Percentiles rank a stretch among this genome's conserved stretches.
These are phyloP conservation scores for Poecilia gillii DNA, from an alignment of 2,797 vertebrate species.

Conservation along the genomic window DNA sequence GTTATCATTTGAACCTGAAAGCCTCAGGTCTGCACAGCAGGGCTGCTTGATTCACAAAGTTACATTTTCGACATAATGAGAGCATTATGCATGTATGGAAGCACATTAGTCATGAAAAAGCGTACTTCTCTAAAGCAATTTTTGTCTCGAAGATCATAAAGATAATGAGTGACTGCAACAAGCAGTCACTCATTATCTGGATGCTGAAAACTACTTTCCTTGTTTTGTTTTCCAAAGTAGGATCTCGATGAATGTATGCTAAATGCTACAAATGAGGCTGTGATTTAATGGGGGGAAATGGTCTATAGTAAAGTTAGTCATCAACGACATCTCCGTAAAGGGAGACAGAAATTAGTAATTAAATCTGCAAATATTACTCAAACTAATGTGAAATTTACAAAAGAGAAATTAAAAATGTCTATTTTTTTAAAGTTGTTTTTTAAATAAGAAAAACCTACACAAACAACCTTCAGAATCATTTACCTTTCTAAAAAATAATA, in stretches of 20 bases:
- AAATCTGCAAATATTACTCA: background rate
- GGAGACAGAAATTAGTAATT: background rate
- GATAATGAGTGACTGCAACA: slow-evolving; percentile 31
- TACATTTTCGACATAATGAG: slow-evolving; percentile 15
- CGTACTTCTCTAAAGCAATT: slow-evolving; percentile 14
- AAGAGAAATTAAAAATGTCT: background rate
- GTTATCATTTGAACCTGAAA: slow-evolving; percentile 6
- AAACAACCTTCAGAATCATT: background rate
- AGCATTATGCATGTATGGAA: background rate
- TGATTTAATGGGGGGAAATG: slow-evolving; percentile 3
- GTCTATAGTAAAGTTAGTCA: background rate
- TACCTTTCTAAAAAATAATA: background rate
- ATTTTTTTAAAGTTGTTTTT: background rate
- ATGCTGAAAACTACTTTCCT: slow-evolving; percentile 15
- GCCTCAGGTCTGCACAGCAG: slow-evolving; percentile 24
- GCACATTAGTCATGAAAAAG: slow-evolving; percentile 39
- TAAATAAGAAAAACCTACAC: background rate
- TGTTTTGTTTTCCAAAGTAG: background rate
- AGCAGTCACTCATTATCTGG: too few relatives aligned
- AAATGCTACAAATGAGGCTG: background rate
- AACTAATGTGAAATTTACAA: background rate
- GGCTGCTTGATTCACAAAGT: slow-evolving; percentile 16
- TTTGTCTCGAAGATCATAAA: slow-evolving; percentile 31
- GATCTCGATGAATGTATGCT: slow-evolving; percentile 1
- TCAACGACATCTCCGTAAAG: background rate